Conservation (phyloP, 2,797 vertebrate species). For the Selene dorsalis region DNA sequence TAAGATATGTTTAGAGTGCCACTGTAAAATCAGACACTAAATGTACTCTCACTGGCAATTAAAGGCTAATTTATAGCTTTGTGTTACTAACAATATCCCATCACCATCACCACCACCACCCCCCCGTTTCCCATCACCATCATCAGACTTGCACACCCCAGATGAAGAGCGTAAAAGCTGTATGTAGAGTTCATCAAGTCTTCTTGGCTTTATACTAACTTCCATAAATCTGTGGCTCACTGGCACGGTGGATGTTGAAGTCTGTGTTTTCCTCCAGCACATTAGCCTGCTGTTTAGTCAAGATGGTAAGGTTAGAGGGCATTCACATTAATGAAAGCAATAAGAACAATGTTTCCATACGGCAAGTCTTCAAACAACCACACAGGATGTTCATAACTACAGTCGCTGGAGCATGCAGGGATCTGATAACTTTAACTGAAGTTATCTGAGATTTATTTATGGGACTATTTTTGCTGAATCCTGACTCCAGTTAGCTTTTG, state of each 20-base stretch:
- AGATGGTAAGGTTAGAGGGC: constrained; percentile 34
- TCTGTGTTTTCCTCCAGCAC: constrained; percentile 22
- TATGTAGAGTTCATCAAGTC: constrained; percentile 54
- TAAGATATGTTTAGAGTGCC: constrained; percentile 62
- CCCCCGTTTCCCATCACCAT: constrained; percentile 16
- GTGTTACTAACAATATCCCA: constrained; percentile 37
- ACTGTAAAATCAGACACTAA: constrained; percentile 60
- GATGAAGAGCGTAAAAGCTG: constrained; percentile 35
- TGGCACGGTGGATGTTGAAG: constrained; percentile 1
- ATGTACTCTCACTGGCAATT: constrained; percentile 59
- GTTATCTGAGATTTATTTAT: no score
- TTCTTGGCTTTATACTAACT: constrained; percentile 46
- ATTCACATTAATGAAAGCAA: constrained; percentile 17
- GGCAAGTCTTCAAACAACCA: neutral
- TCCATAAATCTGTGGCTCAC: neutral
- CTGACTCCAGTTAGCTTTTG: no score
- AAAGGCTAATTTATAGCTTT: constrained; percentile 64
- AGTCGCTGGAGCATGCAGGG: no score
- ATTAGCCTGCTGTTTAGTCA: constrained; percentile 36
- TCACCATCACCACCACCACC: neutral
- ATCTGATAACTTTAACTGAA: no score
- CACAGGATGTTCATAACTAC: no score
- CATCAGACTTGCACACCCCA: constrained; percentile 12
- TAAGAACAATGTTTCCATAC: constrained; percentile 6
- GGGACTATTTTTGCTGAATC: no score